Conservation (phyloP, 2,113 vertebrate genomes). For the Antechinus stuartii region DNA sequence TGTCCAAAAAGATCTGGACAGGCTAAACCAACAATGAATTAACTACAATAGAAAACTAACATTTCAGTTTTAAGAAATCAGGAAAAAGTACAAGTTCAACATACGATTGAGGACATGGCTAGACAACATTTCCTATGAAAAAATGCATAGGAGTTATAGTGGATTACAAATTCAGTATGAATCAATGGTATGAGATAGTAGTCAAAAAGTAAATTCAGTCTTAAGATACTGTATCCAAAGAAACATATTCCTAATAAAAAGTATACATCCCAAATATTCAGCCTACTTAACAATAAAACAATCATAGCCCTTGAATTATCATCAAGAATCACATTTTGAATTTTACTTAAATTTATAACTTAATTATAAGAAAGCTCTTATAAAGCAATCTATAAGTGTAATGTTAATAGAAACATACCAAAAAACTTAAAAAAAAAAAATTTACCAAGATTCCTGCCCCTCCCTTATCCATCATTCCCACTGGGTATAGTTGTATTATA, state of each 20-base stretch:
- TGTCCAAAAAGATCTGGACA: neutral
- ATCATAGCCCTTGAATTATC: neutral
- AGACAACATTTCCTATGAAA: neutral
- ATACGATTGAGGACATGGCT: neutral
- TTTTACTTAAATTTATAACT: neutral
- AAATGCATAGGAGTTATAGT: neutral
- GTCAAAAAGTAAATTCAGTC: neutral
- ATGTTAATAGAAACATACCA: neutral
- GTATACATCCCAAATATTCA: neutral
- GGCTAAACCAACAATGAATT: neutral
- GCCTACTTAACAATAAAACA: neutral
- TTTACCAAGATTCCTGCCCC: neutral
- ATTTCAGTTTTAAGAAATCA: neutral
- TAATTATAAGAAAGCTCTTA: neutral
- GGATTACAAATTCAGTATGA: neutral
- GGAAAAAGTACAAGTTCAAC: neutral
- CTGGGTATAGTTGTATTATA: neutral
- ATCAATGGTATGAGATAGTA: neutral
- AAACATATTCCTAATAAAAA: neutral
- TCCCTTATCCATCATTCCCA: neutral
- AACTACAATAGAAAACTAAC: neutral
- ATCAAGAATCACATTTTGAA: neutral
- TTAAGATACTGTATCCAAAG: neutral
- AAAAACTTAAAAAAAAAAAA: neutral
- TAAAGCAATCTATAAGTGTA: neutral